Evolutionary conservation across 2,113 vertebrate genomes (phyloP).

Genomic region (Nothobranchius kuhntae): DNA sequence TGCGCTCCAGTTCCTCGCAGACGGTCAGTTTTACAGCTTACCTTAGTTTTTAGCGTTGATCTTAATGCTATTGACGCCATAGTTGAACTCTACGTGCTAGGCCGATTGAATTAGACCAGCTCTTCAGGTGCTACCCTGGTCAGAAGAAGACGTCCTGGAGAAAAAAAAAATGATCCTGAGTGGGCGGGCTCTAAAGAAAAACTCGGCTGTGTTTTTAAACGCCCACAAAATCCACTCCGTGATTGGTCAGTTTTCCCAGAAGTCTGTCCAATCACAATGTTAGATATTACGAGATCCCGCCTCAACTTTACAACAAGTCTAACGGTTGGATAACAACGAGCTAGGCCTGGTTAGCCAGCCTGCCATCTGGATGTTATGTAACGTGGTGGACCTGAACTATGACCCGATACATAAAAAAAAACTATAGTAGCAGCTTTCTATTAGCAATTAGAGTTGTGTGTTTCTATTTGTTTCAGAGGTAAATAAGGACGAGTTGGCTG

Average conservation of each 20-base stretch:
- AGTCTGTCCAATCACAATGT: constrained; percentile 7
- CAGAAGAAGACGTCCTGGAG: not conserved
- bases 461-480: not conserved
- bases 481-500: not conserved
- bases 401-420: not conserved
- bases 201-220: not conserved
- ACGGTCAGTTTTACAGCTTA: constrained; percentile 38
- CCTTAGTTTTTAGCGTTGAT: constrained; percentile 72
- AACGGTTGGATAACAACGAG: constrained; percentile 34
- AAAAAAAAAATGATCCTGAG: not conserved
- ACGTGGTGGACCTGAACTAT: not conserved
- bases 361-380: constrained; percentile 11
- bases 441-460: not conserved
- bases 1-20: not conserved
- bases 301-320: not conserved
- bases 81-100: constrained; percentile 3
- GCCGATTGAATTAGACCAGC: not conserved
- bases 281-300: constrained; percentile 1
- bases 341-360: too few relatives aligned
- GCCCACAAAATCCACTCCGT: not conserved
- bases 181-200: constrained; percentile 35
- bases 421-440: not conserved
- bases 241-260: constrained; percentile 1
- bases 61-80: constrained; percentile 74
- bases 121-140: constrained; percentile 3